These are phyloP conservation scores for Odontothrips loti DNA, from an alignment of 2,888 invertebrate species.

Conservation along the genomic window DNA sequence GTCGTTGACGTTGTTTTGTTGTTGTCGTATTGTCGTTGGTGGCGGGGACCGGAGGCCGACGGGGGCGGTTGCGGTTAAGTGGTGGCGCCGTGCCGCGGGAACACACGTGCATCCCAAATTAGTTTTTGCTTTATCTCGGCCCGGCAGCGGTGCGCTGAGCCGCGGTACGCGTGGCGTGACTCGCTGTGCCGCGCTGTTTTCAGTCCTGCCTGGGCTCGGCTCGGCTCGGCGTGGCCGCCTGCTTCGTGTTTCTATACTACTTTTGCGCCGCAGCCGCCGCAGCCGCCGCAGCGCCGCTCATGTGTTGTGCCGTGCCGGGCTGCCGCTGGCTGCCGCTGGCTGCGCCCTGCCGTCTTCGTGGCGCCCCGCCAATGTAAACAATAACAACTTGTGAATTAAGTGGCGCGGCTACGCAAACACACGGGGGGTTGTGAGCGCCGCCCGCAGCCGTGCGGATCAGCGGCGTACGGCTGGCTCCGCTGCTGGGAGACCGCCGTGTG, in stretches of 20 bases:
- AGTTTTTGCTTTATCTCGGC: constrained; percentile 11
- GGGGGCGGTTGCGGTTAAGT: no score
- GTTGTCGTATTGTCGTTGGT: no score
- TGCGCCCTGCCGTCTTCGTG: no score
- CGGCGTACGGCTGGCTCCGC: neutral
- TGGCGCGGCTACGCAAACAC: neutral
- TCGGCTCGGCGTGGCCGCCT: neutral
- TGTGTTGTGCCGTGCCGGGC: no score
- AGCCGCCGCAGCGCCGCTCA: neutral
- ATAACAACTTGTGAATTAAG: constrained; percentile 6
- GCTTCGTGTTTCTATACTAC: neutral
- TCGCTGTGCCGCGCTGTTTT: no score
- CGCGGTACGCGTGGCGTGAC: no score
- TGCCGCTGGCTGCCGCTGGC: no score
- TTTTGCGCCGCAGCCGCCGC: neutral
- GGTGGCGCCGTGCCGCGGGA: neutral
- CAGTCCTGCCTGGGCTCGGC: neutral
- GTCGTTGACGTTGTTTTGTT: no score
- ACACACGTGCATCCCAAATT: constrained; percentile 11
- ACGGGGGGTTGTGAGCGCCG: neutral
- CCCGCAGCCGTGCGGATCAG: no score
- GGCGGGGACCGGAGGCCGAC: no score
- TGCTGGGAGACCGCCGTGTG: neutral
- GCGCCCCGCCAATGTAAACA: neutral
- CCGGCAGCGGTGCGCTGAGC: neutral